These are phyloP conservation scores for Crotalus tigris DNA, from an alignment of 2,113 vertebrate species.

Conservation along the genomic window DNA sequence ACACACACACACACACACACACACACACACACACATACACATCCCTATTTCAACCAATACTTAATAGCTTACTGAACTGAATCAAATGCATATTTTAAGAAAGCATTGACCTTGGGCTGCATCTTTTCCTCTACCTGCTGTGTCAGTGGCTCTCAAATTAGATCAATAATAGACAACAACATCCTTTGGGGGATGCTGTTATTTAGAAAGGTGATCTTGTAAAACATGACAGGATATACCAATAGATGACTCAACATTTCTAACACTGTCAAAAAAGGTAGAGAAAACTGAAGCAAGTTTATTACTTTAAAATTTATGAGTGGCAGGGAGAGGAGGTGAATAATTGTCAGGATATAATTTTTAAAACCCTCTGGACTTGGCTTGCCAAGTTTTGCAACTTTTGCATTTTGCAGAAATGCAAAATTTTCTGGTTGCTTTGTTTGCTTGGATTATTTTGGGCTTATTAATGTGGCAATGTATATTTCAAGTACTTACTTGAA, in stretches of 20 bases:
- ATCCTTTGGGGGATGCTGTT: conserved; percentile 25
- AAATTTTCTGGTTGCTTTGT: neutral
- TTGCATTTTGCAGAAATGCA: neutral
- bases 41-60: conserved; percentile 41
- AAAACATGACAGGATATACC: conserved; percentile 59
- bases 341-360: conserved; percentile 28
- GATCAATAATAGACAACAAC: conserved; percentile 37
- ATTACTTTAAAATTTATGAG: conserved; percentile 20
- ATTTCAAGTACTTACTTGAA: neutral
- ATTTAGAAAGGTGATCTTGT: conserved; percentile 45
- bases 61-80: conserved; percentile 50
- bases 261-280: neutral
- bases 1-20: neutral
- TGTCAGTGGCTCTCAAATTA: conserved; percentile 50
- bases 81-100: conserved; percentile 59
- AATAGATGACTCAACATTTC: conserved; percentile 6
- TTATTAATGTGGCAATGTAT: neutral
- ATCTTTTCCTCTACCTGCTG: conserved; percentile 51
- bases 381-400: neutral
- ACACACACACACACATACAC: neutral
- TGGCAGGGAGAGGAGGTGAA: neutral
- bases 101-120: conserved; percentile 50
- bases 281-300: conserved; percentile 19
- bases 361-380: neutral
- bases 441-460: neutral